Percentiles rank a stretch among this genome's conserved stretches.
Conservation (phyloP, 2,113 vertebrate species). For the Rhombomys opimus region DNA sequence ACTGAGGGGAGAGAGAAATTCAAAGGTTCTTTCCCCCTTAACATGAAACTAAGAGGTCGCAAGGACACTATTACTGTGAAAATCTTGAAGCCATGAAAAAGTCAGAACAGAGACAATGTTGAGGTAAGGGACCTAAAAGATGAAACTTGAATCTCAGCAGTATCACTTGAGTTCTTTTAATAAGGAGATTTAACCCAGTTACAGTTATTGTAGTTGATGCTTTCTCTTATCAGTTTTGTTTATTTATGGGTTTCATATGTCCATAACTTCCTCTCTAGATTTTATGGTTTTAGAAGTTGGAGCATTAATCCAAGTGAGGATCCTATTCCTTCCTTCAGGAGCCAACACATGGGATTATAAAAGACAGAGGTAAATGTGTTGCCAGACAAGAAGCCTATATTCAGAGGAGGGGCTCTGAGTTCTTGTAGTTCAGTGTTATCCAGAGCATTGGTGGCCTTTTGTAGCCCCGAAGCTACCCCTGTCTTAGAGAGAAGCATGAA, state of each 20-base stretch:
- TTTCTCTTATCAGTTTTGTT: background rate
- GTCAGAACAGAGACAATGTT: background rate
- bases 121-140: background rate
- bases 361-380: background rate
- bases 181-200: background rate
- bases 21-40: background rate
- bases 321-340: background rate
- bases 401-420: background rate
- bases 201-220: background rate
- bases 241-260: background rate
- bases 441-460: background rate
- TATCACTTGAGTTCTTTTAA: background rate
- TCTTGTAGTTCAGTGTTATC: background rate
- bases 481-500: background rate
- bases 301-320: background rate
- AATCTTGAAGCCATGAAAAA: background rate
- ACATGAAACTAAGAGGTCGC: background rate
- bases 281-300: background rate
- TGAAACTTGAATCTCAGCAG: background rate
- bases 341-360: background rate
- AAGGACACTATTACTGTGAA: background rate
- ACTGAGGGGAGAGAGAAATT: background rate
- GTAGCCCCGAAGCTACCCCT: background rate
- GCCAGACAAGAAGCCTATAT: background rate
- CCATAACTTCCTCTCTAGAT: background rate